phyloP scores from a whole-genome alignment of 2,888 invertebrate genomes.

The Physocephala rufipes region DNA sequence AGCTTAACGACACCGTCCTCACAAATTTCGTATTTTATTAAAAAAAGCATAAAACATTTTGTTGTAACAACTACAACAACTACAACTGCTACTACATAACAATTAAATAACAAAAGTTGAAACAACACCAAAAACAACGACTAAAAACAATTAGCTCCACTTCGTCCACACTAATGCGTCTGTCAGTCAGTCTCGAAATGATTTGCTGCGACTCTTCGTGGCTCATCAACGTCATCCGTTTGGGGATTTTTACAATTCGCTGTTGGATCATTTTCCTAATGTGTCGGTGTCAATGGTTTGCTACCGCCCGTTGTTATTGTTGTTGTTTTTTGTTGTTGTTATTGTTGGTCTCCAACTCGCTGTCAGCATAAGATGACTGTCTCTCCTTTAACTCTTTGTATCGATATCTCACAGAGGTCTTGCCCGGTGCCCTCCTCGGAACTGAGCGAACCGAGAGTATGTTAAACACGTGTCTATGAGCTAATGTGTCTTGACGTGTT shows the following conservation, averaged over 20 bases:
- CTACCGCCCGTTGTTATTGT: background rate
- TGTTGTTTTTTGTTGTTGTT: constrained; percentile 9
- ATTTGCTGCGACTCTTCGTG: background rate
- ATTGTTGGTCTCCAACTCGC: background rate
- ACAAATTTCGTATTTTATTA: background rate
- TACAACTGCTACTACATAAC: no score
- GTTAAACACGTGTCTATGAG: constrained; percentile 29
- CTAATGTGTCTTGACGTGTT: constrained; percentile 30
- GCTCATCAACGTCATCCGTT: no score
- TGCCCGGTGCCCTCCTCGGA: background rate
- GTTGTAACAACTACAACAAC: no score
- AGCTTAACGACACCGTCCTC: background rate
- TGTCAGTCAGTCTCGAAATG: background rate
- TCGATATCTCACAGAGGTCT: constrained; percentile 18
- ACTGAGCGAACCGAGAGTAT: background rate
- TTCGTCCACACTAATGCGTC: constrained; percentile 7
- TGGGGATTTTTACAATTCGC: no score
- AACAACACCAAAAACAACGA: background rate
- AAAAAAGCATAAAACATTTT: background rate
- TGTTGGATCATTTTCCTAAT: constrained; percentile 24
- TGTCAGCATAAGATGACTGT: constrained; percentile 21
- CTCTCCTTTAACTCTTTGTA: no score
- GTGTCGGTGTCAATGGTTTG: constrained; percentile 1
- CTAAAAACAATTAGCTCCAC: constrained; percentile 30
- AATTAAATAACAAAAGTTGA: no score